Conservation (phyloP, 2,797 vertebrate genomes). For the Acanthopagrus latus region DNA sequence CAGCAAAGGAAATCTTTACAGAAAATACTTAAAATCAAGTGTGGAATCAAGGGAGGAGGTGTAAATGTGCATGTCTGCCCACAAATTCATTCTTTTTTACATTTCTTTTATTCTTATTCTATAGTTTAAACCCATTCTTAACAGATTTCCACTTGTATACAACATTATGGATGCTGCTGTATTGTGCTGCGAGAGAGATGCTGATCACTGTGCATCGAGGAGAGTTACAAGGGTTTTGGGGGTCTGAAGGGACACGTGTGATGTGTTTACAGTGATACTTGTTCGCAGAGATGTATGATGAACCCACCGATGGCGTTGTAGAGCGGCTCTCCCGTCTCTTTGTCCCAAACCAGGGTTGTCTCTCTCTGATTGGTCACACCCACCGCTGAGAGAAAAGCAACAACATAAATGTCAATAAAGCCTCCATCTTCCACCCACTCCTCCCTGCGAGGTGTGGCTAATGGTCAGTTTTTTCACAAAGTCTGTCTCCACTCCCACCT, state of each 20-base stretch:
- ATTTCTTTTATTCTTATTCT: background rate
- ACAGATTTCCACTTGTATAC: no score
- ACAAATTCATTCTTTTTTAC: background rate
- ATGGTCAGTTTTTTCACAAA: no score
- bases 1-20: background rate
- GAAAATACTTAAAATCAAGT: background rate
- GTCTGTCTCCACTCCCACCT: slow-evolving; percentile 77
- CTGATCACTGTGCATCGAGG: no score
- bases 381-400: slow-evolving; percentile 83
- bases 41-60: background rate
- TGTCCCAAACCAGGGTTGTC: slow-evolving; percentile 96
- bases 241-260: no score
- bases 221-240: no score
- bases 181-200: no score
- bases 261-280: background rate
- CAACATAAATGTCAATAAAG: slow-evolving; percentile 7
- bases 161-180: no score
- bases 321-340: slow-evolving; percentile 91
- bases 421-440: background rate
- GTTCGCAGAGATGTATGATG: background rate
- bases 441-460: background rate
- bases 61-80: background rate
- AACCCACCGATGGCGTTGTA: slow-evolving; percentile 93
- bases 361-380: slow-evolving; percentile 97
- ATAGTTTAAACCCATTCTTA: background rate